These are phyloP conservation scores for Aleiodes sp. DNA, from an alignment of 1,140 invertebrate genomes.

Conservation along the genomic window DNA sequence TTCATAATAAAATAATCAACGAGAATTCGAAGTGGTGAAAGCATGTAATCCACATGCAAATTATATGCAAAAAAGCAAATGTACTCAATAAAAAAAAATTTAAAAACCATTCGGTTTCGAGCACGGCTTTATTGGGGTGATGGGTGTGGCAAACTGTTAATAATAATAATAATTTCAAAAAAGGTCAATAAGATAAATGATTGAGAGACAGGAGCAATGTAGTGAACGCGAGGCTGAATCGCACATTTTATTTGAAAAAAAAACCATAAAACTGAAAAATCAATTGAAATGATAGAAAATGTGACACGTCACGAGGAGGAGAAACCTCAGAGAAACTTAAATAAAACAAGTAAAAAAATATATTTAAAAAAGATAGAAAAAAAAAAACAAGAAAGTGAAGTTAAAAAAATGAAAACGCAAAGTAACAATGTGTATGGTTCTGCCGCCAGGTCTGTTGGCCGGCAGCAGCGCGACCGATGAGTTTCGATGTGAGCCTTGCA, in stretches of 20 bases:
- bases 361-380: constrained; percentile 27
- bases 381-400: constrained; percentile 30
- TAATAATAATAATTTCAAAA: neutral
- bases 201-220: constrained; percentile 24
- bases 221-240: constrained; percentile 26
- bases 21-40: constrained; percentile 1
- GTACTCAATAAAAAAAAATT: constrained; percentile 2
- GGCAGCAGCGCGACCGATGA: constrained; percentile 73
- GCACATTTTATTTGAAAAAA: constrained; percentile 24
- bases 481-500: constrained; percentile 87
- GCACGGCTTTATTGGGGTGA: constrained; percentile 64
- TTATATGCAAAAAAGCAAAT: constrained; percentile 13
- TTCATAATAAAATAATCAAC: neutral
- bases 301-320: constrained; percentile 37
- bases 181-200: neutral
- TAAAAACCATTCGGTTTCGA: constrained; percentile 43
- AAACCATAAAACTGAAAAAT: constrained; percentile 29
- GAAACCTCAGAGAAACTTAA: constrained; percentile 24
- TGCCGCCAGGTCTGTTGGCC: constrained; percentile 66
- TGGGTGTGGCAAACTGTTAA: constrained; percentile 48
- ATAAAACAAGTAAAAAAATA: constrained; percentile 2
- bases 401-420: constrained; percentile 46
- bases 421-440: constrained; percentile 66
- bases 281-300: constrained; percentile 38
- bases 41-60: neutral